Conservation (phyloP, 1,140 invertebrate genomes). For the Vanessa tameamea region DNA sequence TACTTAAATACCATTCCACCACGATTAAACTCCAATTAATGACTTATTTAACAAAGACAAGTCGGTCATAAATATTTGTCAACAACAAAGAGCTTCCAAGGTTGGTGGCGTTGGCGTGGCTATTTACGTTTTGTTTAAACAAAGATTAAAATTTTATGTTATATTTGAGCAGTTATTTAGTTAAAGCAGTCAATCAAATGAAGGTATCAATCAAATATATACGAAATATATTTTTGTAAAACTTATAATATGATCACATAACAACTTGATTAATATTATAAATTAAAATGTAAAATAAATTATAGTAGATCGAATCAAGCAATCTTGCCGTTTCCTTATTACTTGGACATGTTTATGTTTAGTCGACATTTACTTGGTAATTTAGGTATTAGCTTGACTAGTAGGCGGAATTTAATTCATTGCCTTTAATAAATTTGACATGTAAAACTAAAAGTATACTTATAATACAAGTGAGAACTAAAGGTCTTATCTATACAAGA, state of each 20-base stretch:
- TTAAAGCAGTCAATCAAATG: too few species aligned
- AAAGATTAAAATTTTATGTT: too few species aligned
- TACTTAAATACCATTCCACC: too few species aligned
- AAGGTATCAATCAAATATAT: too few species aligned
- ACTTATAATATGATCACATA: too few species aligned
- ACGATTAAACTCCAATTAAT: too few species aligned
- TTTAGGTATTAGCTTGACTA: slow-evolving; percentile 15
- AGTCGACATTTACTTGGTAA: slow-evolving; percentile 20
- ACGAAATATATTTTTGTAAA: neutral
- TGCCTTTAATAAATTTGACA: slow-evolving; percentile 11
- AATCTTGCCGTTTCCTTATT: slow-evolving; percentile 1
- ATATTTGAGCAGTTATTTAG: too few species aligned
- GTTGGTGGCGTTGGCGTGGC: too few species aligned
- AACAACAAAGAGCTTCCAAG: too few species aligned
- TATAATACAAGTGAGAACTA: neutral
- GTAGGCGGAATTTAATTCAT: slow-evolving; percentile 27
- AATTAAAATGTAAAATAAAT: neutral
- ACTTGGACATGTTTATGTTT: slow-evolving; percentile 17
- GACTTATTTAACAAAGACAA: too few species aligned
- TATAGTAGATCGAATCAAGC: neutral
- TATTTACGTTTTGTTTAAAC: too few species aligned
- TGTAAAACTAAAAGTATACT: neutral
- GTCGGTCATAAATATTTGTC: too few species aligned
- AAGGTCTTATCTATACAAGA: neutral
- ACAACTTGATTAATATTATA: neutral